phyloP scores from a whole-genome alignment of 2,797 vertebrate genomes.

The Carduelis carduelis region DNA sequence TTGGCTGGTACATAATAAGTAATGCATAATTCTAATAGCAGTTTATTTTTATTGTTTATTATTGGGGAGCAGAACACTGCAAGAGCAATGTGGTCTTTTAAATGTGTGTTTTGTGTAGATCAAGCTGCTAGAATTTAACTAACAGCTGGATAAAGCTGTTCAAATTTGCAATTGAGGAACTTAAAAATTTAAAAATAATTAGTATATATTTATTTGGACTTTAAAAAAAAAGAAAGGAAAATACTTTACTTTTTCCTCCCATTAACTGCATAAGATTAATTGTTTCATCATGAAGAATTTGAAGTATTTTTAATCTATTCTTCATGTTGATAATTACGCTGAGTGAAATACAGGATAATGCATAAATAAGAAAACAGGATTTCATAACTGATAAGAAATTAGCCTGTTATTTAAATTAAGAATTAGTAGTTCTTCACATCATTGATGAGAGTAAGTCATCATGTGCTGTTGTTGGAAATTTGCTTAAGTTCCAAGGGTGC shows the following conservation, averaged over 20 bases:
- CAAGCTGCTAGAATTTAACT: neutral
- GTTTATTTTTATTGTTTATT: neutral
- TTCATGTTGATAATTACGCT: neutral
- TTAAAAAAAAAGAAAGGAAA: neutral
- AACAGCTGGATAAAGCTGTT: neutral
- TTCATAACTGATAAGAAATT: neutral
- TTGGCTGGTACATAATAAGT: neutral
- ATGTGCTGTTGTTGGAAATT: neutral
- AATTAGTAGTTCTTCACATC: neutral
- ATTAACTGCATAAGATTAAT: neutral
- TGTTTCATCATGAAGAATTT: neutral
- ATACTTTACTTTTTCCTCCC: rapidly evolving
- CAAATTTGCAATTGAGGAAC: neutral
- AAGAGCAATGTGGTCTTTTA: neutral
- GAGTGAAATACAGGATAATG: neutral
- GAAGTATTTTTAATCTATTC: neutral
- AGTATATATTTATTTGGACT: neutral
- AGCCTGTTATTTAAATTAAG: neutral
- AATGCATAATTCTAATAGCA: neutral
- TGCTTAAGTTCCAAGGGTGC: neutral
- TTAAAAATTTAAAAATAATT: neutral
- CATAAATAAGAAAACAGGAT: neutral
- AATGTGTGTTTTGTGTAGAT: neutral
- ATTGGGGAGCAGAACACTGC: neutral
- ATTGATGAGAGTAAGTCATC: neutral